Percentiles rank a stretch among this genome's conserved stretches.
Evolutionary conservation across 2,797 vertebrate genomes (phyloP).

Genomic region (Muraenolepis orangiensis): DNA sequence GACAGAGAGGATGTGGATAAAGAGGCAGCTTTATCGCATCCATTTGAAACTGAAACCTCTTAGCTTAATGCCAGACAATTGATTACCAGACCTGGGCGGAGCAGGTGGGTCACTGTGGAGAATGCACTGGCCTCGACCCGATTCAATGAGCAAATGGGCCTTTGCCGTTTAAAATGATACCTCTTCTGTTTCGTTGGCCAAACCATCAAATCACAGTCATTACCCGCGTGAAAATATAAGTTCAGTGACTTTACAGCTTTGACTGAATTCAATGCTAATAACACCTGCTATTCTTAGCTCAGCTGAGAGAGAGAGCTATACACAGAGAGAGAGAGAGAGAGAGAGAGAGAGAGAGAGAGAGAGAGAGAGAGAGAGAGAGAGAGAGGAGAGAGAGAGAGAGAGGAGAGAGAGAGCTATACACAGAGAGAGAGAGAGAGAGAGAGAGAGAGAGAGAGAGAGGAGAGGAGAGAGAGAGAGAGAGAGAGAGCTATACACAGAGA

Average conservation of each 20-base stretch:
- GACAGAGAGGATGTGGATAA: constrained; percentile 16
- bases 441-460: too few species aligned
- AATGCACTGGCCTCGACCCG: constrained; percentile 42
- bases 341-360: constrained; percentile 7
- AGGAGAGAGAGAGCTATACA: too few species aligned
- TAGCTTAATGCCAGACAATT: constrained; percentile 62
- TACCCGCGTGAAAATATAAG: constrained; percentile 34
- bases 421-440: too few species aligned
- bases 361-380: constrained; percentile 8
- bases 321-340: constrained; percentile 15
- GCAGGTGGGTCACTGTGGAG: constrained; percentile 41
- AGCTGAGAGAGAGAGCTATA: constrained; percentile 23
- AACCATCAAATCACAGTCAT: constrained; percentile 38
- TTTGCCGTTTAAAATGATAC: constrained; percentile 55
- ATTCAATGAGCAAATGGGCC: constrained; percentile 54
- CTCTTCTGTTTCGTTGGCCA: constrained; percentile 42
- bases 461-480: too few species aligned
- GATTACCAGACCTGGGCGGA: constrained; percentile 53
- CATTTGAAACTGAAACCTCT: constrained; percentile 63
- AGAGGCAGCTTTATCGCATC: constrained; percentile 54
- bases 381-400: too few species aligned
- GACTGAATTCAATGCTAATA: constrained; percentile 41
- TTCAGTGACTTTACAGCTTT: constrained; percentile 28
- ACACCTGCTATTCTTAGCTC: constrained; percentile 31
- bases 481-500: too few species aligned